phyloP scores from a whole-genome alignment of 2,888 invertebrate genomes.

The Tiliacea citrago region DNA sequence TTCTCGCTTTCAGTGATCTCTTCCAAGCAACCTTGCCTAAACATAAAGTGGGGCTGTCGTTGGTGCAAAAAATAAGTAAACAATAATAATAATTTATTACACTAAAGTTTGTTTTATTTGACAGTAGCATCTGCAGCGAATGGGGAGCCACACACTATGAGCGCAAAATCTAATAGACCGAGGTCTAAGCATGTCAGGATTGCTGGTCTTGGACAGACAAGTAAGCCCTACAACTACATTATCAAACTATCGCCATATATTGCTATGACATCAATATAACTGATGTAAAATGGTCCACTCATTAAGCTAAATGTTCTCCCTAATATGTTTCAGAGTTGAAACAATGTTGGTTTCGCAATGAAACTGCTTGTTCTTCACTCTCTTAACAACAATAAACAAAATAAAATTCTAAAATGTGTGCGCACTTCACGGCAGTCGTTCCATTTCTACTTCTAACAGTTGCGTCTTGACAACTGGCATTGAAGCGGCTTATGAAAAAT shows the following conservation, averaged over 20 bases:
- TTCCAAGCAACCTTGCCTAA: too few species aligned
- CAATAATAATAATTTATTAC: not conserved
- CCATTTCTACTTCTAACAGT: too few species aligned
- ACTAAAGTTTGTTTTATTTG: conserved; percentile 34
- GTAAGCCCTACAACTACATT: conserved; percentile 69
- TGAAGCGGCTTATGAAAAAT: too few species aligned
- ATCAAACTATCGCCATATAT: not conserved
- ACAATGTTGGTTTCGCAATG: not conserved
- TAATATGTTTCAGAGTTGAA: not conserved
- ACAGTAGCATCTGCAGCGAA: conserved; percentile 74
- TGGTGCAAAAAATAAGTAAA: too few species aligned
- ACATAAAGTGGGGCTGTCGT: too few species aligned
- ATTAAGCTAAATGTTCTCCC: not conserved
- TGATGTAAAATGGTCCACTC: not conserved
- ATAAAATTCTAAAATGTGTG: too few species aligned
- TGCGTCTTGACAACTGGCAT: too few species aligned
- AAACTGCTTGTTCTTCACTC: too few species aligned
- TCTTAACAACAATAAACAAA: too few species aligned
- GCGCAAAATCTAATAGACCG: conserved; percentile 66
- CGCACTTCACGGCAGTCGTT: too few species aligned
- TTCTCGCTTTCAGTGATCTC: too few species aligned
- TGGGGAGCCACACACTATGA: conserved; percentile 80
- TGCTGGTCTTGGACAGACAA: conserved; percentile 75
- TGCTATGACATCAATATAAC: not conserved
- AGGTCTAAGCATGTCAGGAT: conserved; percentile 84